Conservation (phyloP, 2,888 invertebrate species). For the Neocrepidodera transversa region DNA sequence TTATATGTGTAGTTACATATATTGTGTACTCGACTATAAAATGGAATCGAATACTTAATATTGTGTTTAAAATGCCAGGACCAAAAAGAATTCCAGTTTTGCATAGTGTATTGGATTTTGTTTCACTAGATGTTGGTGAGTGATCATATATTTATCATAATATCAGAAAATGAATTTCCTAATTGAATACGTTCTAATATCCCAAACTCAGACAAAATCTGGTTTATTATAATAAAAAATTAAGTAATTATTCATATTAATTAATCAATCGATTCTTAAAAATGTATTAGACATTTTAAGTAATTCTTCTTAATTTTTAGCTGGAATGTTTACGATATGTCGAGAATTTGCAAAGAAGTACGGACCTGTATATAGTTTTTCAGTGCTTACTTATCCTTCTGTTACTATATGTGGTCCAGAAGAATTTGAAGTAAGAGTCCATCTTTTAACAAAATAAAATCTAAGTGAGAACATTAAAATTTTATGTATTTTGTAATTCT, state of each 20-base stretch:
- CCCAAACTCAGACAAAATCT: too few relatives aligned
- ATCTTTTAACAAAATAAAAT: not conserved
- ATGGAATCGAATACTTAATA: not conserved
- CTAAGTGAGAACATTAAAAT: too few relatives aligned
- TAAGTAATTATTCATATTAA: too few relatives aligned
- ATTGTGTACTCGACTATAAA: not conserved
- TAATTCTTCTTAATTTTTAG: too few relatives aligned
- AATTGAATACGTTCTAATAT: not conserved
- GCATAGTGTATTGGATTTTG: not conserved
- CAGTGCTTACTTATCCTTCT: not conserved
- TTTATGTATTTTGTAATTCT: too few relatives aligned
- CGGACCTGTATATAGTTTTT: constrained; percentile 27
- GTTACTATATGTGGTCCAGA: constrained; percentile 32
- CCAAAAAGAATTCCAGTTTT: not conserved
- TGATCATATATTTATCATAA: not conserved
- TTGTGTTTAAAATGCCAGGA: not conserved
- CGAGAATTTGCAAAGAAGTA: too few relatives aligned
- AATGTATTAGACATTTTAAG: too few relatives aligned
- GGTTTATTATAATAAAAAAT: too few relatives aligned
- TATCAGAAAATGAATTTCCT: not conserved
- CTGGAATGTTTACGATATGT: too few relatives aligned
- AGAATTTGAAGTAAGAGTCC: constrained; percentile 32
- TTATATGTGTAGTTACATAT: not conserved
- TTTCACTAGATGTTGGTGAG: not conserved
- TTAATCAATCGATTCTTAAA: too few relatives aligned